Evolutionary conservation across 1,140 invertebrate genomes (phyloP), one percentile per base, ranked within the genome.

Genomic region (Dysdera silvatica): DNA sequence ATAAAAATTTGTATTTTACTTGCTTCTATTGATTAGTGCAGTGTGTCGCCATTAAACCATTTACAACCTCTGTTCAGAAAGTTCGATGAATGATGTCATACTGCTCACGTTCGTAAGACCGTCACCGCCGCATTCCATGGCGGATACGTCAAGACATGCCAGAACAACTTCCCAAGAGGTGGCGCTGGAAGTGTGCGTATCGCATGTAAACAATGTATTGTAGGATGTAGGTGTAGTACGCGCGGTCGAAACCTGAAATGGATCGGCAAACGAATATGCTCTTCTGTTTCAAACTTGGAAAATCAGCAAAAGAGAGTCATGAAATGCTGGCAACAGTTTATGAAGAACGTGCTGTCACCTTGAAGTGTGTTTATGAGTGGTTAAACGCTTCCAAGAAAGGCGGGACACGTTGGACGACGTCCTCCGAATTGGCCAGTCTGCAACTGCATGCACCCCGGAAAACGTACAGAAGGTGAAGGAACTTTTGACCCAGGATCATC

Each of bases 381-480:
- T n/a, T n/a, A n/a, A 37, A 37, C 33, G 33, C 33, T 37, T 37
- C 16, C 33, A n/a, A 37, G 33, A 37, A 37, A n/a, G 33, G n/a
- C n/a, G n/a, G n/a, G n/a, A n/a, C n/a, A n/a, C n/a, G n/a, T n/a
- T n/a, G n/a, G n/a, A n/a, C n/a, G 33, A 37, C 7, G 33, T 10
- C 33, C 33, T 10, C 33, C 33, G n/a, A n/a, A 37, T 7, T 37
- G 33, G 33, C 33, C 33, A n/a, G 33, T 16, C 33, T 37, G 7
- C 7, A n/a, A 37, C 33, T 10, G n/a, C 33, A n/a, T n/a, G n/a
- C n/a, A n/a, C n/a, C n/a, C n/a, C n/a, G n/a, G n/a, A n/a, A n/a
- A n/a, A n/a, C n/a, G 20, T 49, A 49, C 47, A 49, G 3, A 49
- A 49, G 29, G 10, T 49, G 24, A 49, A 49, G 47, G 47, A 49